Base-by-base conservation (phyloP, 2,113 vertebrate genomes). In the Danionella cerebrum region DNA sequence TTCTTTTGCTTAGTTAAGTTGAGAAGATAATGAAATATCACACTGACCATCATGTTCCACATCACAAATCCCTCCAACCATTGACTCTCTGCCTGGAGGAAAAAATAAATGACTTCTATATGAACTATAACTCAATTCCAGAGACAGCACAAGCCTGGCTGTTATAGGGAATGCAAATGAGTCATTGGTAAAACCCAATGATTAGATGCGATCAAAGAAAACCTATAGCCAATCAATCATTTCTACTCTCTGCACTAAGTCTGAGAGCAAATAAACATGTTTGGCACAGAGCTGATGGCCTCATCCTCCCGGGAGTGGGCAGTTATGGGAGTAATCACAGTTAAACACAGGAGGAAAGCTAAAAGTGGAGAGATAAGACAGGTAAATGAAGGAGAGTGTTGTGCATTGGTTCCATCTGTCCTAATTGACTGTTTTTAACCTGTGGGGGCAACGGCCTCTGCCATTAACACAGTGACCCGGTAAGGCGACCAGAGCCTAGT, bases 381-480 rank as follows among this genome's bases (percentile, higher is more conserved):
- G 77, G 67, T 11, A 31, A 51, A 57, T 44, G 27, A 39, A 44
- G 8, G 24, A 66, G 39, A 5, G 64, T 22, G 29, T 21, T 44
- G 72, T 76, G 70, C 39, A 18, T 8, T 25, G n/a, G 2, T 70
- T 63, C 75, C 80, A 85, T 82, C 76, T 79, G 82, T 42, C 74
- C 70, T 78, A 83, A 80, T 75, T 18, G 79, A 72, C 57, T 71
- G 70, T 63, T 64, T 45, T 41, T 69, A 41, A 69, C 65, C 29
- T n/a, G 31, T 41, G 57, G 22, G 19, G 50, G 16, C 35, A 12
- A 7, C 67, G 44, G 18, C 16, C 22, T 41, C 36, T 58, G 31
- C 16, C 65, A 74, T 69, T 79, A 65, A 35, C 38, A 14, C 53
- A 10, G 47, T 62, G 53, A 38, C 21, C 64, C 4, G 31, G 19